Base-by-base conservation (phyloP, 2,888 invertebrate species). In the Pristionchus japonicus region DNA sequence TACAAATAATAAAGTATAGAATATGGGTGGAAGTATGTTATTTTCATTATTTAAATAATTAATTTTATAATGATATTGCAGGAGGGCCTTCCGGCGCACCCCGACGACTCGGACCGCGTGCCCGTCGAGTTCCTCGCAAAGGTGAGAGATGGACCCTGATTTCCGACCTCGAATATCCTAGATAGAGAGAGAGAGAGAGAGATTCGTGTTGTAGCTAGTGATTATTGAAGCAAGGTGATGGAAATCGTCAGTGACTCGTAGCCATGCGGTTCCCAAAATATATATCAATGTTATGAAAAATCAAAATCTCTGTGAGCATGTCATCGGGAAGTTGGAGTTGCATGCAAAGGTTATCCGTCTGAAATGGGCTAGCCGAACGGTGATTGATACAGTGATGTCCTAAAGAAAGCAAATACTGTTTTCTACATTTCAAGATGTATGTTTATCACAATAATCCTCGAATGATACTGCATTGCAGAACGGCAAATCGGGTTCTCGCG, bases 91-190 rank as follows among this genome's bases (percentile, higher is more conserved):
- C 90, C 90, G 31, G 80, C 89, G 13, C 89, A 90, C 70, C 90
- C 90, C 37, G 91, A 92, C 61, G 91, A 91, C 57, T 88, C 88
- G 43, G 91, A 91, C 57, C 90, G 89, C 4, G 90, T 91, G 9
- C 91, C 92, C 20, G 85, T 92, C 89, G 77, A 89, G 34, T 91
- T 92, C 87, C 27, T 85, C 20, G n/a, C 40, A 34, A 49, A 57
- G 57, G 49, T 37, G 20, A 83, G 49, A 1, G n/a, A 9, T 9
- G 23, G 1, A 64, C 4, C 64, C 13, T 70, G 15, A 80, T 17
- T 13, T 74, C 9, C 74, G 40, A 40, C 40, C 20, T 37, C 17
- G 23, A 64, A 27, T 11, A n/a, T 27, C 27, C 23, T 15, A 20
- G 57, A 61, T n/a, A n/a, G n/a, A n/a, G n/a, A n/a, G n/a, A n/a